These are phyloP conservation scores for Gymnothorax javanicus DNA, from an alignment of 2,797 vertebrate species.

Conservation along the genomic window DNA sequence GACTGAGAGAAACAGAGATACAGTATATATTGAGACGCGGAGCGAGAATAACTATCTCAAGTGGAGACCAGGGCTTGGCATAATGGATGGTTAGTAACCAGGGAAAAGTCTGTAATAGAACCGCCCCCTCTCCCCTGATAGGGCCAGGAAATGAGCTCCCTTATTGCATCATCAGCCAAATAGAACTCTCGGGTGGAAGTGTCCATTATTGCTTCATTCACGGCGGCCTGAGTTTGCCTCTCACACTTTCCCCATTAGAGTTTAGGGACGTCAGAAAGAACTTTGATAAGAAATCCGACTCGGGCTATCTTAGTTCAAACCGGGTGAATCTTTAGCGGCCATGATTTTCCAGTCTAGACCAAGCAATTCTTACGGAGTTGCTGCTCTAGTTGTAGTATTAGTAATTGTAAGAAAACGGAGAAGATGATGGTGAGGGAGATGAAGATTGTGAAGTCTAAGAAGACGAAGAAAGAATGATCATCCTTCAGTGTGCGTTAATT, in stretches of 20 bases:
- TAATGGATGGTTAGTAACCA: constrained; percentile 43
- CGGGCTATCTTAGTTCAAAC: background rate
- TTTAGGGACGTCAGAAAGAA: background rate
- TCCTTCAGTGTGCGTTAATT: too few relatives aligned
- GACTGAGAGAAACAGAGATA: background rate
- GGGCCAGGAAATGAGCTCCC: background rate
- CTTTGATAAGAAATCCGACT: background rate
- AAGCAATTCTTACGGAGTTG: too few relatives aligned
- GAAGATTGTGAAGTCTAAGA: too few relatives aligned
- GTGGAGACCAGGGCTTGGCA: background rate
- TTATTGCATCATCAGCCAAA: background rate
- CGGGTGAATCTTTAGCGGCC: background rate
- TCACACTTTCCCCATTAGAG: background rate
- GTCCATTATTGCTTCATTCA: background rate
- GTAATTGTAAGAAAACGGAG: too few relatives aligned
- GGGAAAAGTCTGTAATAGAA: constrained; percentile 47
- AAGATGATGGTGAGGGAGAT: too few relatives aligned
- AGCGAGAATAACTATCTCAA: background rate
- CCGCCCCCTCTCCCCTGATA: background rate
- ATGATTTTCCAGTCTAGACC: too few relatives aligned
- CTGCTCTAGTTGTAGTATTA: too few relatives aligned
- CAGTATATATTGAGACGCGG: background rate
- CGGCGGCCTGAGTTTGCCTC: background rate
- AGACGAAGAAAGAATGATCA: too few relatives aligned
- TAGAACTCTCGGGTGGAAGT: background rate